phyloP scores from a whole-genome alignment of 2,797 vertebrate species.

The Echiichthys vipera region DNA sequence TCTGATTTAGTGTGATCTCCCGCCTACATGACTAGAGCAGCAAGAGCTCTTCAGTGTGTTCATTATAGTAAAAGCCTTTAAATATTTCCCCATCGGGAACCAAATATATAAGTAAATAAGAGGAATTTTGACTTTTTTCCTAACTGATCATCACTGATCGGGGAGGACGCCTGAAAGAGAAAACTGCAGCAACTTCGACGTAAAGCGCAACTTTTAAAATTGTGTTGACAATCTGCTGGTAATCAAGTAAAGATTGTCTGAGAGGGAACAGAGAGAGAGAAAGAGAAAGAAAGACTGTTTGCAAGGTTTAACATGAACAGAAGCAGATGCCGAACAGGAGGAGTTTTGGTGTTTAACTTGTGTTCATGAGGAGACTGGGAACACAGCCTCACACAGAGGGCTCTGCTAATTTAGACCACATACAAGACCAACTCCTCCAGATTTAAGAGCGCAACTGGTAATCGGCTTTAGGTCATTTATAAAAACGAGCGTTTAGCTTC shows the following conservation, averaged over 20 bases:
- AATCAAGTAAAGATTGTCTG: slow-evolving; percentile 10
- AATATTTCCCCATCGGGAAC: slow-evolving; percentile 1
- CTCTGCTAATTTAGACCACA: slow-evolving; percentile 19
- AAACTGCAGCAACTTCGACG: background rate
- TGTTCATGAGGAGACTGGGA: slow-evolving; percentile 16
- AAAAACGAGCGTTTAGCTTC: no score
- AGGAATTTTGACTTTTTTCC: no score
- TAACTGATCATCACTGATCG: no score
- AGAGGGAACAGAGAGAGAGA: background rate
- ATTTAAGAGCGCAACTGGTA: slow-evolving; percentile 12
- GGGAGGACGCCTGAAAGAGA: background rate
- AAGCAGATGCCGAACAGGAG: slow-evolving; percentile 49
- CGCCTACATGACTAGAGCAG: slow-evolving; percentile 11
- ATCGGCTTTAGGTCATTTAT: slow-evolving; percentile 6
- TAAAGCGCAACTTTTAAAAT: slow-evolving; percentile 18
- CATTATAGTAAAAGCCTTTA: background rate
- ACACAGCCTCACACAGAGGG: slow-evolving; percentile 8
- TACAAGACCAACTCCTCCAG: background rate
- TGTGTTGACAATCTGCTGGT: slow-evolving; percentile 1
- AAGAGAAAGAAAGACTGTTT: background rate
- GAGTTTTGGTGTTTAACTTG: slow-evolving; percentile 36
- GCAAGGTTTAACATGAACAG: slow-evolving; percentile 38
- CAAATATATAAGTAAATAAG: background rate
- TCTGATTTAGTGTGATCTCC: slow-evolving; percentile 26
- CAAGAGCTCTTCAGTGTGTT: background rate